phyloP scores from a whole-genome alignment of 2,888 invertebrate genomes.

The Callosobruchus maculatus region DNA sequence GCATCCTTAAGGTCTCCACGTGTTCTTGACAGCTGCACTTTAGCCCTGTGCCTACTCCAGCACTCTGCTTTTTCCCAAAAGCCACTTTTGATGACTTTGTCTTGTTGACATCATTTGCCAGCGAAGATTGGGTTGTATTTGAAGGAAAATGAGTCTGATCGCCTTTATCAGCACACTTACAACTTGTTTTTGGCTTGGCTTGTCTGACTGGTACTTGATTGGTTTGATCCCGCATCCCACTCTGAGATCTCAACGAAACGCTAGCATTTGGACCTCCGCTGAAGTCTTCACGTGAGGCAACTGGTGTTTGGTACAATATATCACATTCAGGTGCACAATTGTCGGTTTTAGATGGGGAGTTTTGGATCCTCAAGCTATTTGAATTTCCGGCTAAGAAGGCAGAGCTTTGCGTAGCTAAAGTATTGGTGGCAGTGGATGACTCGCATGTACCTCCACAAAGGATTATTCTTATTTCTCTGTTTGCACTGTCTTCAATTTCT shows the following conservation, averaged over 20 bases:
- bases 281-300: no score
- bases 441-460: background rate
- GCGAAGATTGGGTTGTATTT: background rate
- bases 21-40: conserved; percentile 1
- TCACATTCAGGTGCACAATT: no score
- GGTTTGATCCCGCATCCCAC: background rate
- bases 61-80: background rate
- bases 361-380: background rate
- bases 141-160: background rate
- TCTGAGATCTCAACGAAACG: background rate
- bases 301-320: no score
- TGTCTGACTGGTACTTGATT: background rate
- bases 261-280: no score
- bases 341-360: no score
- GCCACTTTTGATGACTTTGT: background rate
- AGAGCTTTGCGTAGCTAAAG: background rate
- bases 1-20: conserved; percentile 14
- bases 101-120: background rate
- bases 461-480: background rate
- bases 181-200: no score
- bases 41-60: background rate
- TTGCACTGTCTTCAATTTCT: background rate
- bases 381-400: background rate
- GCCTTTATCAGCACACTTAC: no score
- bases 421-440: background rate